Evolutionary conservation across 2,113 vertebrate genomes (phyloP), one percentile per base, ranked within the genome.

Genomic region (Ia io): DNA sequence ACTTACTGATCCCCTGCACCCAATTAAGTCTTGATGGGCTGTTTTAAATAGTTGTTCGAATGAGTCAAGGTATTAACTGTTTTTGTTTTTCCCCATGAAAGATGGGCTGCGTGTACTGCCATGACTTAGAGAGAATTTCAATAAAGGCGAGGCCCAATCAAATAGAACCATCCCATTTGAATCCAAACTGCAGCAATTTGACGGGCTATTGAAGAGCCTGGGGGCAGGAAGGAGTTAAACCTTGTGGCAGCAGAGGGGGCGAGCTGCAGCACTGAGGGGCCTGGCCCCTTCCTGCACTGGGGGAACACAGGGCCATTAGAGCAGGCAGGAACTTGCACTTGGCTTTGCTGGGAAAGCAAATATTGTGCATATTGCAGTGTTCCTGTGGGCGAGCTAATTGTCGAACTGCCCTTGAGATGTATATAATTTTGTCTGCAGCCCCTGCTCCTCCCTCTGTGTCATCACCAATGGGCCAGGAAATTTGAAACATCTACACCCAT

Each of bases 291-390:
- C 80, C 90, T 49, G 35, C 25, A 1, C 3, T 3, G 35, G 51
- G 90, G 76, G 87, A 49, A 65, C 79, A 35, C 0, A 0, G 51
- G 90, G 84, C 89, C 92, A 79, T 59, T 47, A 80, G 80, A 49
- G 65, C 71, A 89, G 92, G 90, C 63, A 67, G 92, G 65, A 67
- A 47, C 59, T 14, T 65, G 30, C 35, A 40, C 17, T 42, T 47
- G 92, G 63, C 89, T 71, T 84, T 95, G 93, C 74, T 87, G 79
- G 82, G 78, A 93, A 94, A 85, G 82, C 91, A 94, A 88, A 76
- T 65, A 79, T 11, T 0, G 14, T 74, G 30, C 42, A 69, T n/a
- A 12, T 12, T 76, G 63, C 87, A n/a, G 32, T 42, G 59, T 30
- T 95, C 84, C 83, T 84, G 91, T 47, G 86, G 82, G 87, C 1